These are phyloP conservation scores for Melanaphis sacchari DNA, from an alignment of 1,140 invertebrate genomes.

Conservation along the genomic window DNA sequence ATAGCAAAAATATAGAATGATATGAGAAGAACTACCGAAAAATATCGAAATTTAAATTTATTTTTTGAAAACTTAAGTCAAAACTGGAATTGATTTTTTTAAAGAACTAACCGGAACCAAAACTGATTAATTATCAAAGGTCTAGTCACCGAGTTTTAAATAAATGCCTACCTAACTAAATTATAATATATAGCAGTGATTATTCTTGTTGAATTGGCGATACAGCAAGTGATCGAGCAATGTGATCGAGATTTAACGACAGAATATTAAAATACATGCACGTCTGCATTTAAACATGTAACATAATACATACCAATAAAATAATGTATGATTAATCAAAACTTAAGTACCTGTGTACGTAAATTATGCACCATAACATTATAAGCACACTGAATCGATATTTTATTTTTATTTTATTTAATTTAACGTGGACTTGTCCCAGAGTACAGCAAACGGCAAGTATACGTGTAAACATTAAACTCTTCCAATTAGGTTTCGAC, in stretches of 20 bases:
- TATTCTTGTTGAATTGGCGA: not conserved
- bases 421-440: no score
- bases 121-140: no score
- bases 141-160: not conserved
- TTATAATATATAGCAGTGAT: not conserved
- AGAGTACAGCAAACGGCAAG: no score
- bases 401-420: no score
- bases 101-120: no score
- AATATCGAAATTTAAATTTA: no score
- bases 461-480: no score
- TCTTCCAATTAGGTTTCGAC: no score
- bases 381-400: not conserved
- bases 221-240: not conserved
- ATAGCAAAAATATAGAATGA: no score
- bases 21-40: no score
- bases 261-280: not conserved
- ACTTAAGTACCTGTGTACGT: not conserved
- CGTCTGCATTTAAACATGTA: not conserved
- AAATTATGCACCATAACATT: not conserved
- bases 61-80: no score
- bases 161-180: not conserved
- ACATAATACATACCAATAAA: not conserved
- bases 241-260: not conserved
- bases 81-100: no score
- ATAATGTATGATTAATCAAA: not conserved